Evolutionary conservation across 1,140 invertebrate genomes (phyloP).

Genomic region (Geopemphigus sp.): DNA sequence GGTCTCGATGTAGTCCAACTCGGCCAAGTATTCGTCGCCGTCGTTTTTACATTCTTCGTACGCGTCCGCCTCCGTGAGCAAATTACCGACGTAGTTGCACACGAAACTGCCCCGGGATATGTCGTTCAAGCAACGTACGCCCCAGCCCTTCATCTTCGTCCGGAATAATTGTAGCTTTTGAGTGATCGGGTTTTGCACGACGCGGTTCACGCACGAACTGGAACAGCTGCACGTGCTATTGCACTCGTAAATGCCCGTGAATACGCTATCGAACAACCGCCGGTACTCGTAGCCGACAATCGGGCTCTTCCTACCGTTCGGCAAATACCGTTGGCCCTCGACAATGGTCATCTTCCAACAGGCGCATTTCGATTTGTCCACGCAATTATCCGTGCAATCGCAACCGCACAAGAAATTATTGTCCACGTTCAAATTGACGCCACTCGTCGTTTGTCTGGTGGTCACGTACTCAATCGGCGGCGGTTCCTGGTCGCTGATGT

Average conservation of each 20-base stretch:
- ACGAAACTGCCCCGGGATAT: constrained; percentile 90
- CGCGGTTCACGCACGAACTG: constrained; percentile 78
- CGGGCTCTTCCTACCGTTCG: constrained; percentile 55
- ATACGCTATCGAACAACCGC: constrained; percentile 75
- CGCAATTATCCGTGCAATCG: constrained; percentile 88
- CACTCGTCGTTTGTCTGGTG: constrained; percentile 75
- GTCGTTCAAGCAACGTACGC: constrained; percentile 90
- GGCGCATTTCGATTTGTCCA: constrained; percentile 80
- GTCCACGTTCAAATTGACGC: constrained; percentile 82
- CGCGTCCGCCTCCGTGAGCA: constrained; percentile 84
- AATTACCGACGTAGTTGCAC: constrained; percentile 90
- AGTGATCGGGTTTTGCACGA: constrained; percentile 81
- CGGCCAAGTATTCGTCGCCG: constrained; percentile 94
- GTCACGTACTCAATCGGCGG: constrained; percentile 85
- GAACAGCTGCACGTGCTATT: constrained; percentile 81
- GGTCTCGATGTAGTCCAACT: constrained; percentile 93
- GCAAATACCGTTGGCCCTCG: constrained; percentile 63
- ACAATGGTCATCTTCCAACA: constrained; percentile 85
- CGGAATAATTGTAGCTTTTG: constrained; percentile 84
- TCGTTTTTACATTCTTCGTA: constrained; percentile 78
- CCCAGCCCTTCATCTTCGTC: constrained; percentile 88
- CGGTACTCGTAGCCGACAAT: constrained; percentile 80
- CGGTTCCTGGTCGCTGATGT: constrained; percentile 76
- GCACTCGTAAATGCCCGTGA: constrained; percentile 94
- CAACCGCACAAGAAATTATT: constrained; percentile 84